These are phyloP conservation scores for Spialia ferax DNA, from an alignment of 2,888 invertebrate genomes.

Conservation along the genomic window DNA sequence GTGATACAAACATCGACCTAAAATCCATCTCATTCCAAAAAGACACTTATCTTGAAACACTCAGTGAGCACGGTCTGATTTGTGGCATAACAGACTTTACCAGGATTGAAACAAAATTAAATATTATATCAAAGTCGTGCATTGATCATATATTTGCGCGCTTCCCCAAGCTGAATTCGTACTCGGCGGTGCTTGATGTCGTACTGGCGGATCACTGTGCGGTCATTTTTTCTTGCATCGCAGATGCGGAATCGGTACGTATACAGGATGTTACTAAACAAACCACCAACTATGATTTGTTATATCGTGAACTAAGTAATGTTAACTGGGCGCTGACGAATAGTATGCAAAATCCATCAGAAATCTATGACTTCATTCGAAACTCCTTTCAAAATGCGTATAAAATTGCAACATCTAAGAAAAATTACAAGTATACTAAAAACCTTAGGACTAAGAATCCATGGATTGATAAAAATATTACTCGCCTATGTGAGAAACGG, in stretches of 20 bases:
- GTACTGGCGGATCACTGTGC: conserved; percentile 29
- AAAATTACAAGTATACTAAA: not conserved
- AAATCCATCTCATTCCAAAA: conserved; percentile 31
- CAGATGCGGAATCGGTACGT: not conserved
- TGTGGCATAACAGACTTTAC: conserved; percentile 44
- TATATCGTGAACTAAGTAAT: conserved; percentile 28
- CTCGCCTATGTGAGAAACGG: not conserved
- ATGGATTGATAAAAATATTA: not conserved
- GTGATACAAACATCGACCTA: conserved; percentile 34
- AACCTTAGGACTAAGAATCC: not conserved
- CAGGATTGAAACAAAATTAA: conserved; percentile 42
- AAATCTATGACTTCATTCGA: not conserved
- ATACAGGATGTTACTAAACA: conserved; percentile 37
- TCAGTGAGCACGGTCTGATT: conserved; percentile 36
- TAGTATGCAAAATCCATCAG: conserved; percentile 12
- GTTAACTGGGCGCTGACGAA: conserved; percentile 31
- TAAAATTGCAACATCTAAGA: not conserved
- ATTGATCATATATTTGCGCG: conserved; percentile 49
- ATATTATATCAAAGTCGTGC: conserved; percentile 45
- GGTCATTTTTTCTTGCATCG: conserved; percentile 32
- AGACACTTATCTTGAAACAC: conserved; percentile 6
- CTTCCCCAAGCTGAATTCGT: conserved; percentile 44
- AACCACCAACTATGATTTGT: conserved; percentile 16
- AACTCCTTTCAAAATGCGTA: not conserved
- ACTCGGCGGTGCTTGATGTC: conserved; percentile 19